Conservation (phyloP, 2,113 vertebrate genomes). For the Cyphomyrus discorhynchus region DNA sequence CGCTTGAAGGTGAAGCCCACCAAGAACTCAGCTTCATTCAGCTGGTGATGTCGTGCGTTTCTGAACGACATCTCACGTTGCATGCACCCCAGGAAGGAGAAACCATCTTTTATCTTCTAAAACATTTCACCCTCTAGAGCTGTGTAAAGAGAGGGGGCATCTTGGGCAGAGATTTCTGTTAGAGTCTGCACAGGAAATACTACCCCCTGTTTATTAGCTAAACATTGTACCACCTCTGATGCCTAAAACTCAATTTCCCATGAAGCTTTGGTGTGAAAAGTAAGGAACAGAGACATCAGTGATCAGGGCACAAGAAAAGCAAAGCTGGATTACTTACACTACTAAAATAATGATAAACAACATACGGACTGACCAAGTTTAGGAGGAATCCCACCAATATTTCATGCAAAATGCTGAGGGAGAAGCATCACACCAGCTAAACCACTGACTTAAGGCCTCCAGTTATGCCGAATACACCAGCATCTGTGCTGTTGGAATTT, state of each 20-base stretch:
- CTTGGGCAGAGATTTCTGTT: background rate
- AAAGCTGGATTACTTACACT: background rate
- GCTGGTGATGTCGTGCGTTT: background rate
- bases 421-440: background rate
- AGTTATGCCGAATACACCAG: background rate
- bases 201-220: background rate
- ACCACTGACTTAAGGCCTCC: background rate
- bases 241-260: background rate
- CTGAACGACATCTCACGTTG: background rate
- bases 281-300: background rate
- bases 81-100: background rate
- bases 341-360: background rate
- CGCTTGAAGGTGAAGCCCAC: background rate
- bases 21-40: background rate
- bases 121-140: background rate
- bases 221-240: background rate
- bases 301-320: background rate
- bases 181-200: background rate
- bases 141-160: too few species aligned
- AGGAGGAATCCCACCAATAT: background rate
- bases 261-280: background rate
- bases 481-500: background rate
- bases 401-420: background rate
- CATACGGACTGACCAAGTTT: background rate
- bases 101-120: background rate